Percentiles rank a stretch among this genome's conserved stretches.
Conservation (phyloP, 2,797 vertebrate genomes). For the Microctenopoma stevenorrisi region DNA sequence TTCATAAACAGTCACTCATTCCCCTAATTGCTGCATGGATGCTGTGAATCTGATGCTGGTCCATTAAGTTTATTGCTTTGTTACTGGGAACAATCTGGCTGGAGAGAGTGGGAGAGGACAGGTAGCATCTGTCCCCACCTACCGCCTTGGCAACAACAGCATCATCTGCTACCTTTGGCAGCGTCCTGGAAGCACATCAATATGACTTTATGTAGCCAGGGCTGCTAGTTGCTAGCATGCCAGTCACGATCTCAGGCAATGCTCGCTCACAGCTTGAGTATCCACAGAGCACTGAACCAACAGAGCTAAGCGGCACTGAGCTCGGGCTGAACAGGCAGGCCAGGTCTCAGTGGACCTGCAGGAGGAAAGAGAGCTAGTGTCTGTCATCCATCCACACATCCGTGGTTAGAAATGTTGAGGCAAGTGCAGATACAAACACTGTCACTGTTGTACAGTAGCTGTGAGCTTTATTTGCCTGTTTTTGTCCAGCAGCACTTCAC, state of each 20-base stretch:
- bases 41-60: slow-evolving; percentile 79
- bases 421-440: slow-evolving; percentile 61
- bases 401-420: slow-evolving; percentile 61
- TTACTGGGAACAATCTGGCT: slow-evolving; percentile 84
- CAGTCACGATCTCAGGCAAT: slow-evolving; percentile 83
- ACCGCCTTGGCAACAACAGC: slow-evolving; percentile 85
- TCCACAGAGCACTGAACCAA: slow-evolving; percentile 77
- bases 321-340: slow-evolving; percentile 74
- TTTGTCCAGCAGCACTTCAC: slow-evolving; percentile 25
- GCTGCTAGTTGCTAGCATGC: slow-evolving; percentile 81
- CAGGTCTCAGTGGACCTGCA: slow-evolving; percentile 71
- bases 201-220: slow-evolving; percentile 85
- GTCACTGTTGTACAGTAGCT: slow-evolving; percentile 53
- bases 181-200: slow-evolving; percentile 85
- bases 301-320: slow-evolving; percentile 76
- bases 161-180: slow-evolving; percentile 87
- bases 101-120: slow-evolving; percentile 81
- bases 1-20: slow-evolving; percentile 57
- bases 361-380: slow-evolving; percentile 60
- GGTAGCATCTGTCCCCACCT: slow-evolving; percentile 89
- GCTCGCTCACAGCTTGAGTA: slow-evolving; percentile 75
- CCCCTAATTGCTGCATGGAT: slow-evolving; percentile 74
- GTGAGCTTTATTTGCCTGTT: slow-evolving; percentile 43
- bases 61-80: slow-evolving; percentile 85
- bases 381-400: slow-evolving; percentile 76